Evolutionary conservation across 2,797 vertebrate genomes (phyloP).

Genomic region (Graptemys geographica): DNA sequence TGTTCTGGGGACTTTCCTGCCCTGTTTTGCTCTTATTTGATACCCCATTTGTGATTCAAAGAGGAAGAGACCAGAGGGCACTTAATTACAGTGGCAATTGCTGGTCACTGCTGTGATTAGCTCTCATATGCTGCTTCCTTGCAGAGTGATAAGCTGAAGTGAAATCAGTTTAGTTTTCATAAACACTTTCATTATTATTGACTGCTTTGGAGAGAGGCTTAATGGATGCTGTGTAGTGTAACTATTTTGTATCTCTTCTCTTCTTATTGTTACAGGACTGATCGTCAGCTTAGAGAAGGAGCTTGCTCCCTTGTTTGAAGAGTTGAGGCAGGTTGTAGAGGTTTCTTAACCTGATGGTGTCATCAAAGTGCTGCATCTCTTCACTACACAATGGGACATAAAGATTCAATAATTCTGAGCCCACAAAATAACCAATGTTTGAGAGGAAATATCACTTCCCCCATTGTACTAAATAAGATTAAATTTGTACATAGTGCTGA

Average conservation of each 20-base stretch:
- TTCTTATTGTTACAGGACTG: constrained; percentile 84
- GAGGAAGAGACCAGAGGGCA: not conserved
- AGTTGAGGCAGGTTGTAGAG: constrained; percentile 95
- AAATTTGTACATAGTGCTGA: constrained; percentile 71
- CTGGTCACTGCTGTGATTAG: not conserved
- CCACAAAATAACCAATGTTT: constrained; percentile 16
- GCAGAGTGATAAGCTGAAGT: not conserved
- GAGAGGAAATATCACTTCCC: constrained; percentile 50
- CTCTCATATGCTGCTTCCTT: accelerated
- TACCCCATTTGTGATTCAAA: not conserved
- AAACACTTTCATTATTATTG: not conserved
- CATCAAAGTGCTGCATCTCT: constrained; percentile 34
- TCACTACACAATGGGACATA: constrained; percentile 54
- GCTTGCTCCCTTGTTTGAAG: constrained; percentile 92
- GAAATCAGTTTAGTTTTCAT: not conserved
- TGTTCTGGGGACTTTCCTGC: not conserved
- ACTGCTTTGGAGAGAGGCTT: not conserved
- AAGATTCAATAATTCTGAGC: constrained; percentile 67
- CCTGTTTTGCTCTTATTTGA: not conserved
- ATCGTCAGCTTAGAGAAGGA: constrained; percentile 98
- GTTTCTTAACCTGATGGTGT: constrained; percentile 83
- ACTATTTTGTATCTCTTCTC: not conserved
- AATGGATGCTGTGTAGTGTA: not conserved
- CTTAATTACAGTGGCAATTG: not conserved
- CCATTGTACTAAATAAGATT: constrained; percentile 71